A percentile compares a stretch with the other conserved stretches of the same genome.
Conservation (phyloP, 2,113 vertebrate species). For the Bubo bubo region DNA sequence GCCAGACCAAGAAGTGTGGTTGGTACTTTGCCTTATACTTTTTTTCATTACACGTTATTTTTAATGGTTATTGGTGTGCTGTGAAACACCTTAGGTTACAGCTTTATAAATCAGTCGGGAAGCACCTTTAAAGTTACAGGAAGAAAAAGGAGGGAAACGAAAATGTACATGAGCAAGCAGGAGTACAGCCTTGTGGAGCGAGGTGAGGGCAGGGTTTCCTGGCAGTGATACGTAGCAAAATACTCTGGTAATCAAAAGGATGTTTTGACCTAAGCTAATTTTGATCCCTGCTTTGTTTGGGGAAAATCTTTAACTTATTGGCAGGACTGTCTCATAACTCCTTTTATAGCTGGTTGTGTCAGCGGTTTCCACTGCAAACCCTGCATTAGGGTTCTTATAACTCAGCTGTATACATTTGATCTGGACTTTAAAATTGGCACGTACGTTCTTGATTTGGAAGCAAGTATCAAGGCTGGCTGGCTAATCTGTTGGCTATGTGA, state of each 20-base stretch:
- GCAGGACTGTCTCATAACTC: background rate
- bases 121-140: background rate
- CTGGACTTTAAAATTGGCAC: constrained; percentile 44
- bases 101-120: background rate
- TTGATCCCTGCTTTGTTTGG: background rate
- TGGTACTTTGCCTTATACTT: background rate
- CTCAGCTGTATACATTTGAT: constrained; percentile 36
- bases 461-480: background rate
- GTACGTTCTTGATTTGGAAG: constrained; percentile 46
- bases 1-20: background rate
- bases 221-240: background rate
- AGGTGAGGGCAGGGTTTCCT: background rate
- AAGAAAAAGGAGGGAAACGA: background rate
- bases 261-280: background rate
- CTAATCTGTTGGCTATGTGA: constrained; percentile 32
- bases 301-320: background rate
- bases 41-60: background rate
- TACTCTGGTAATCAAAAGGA: background rate
- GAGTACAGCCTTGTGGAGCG: rapidly evolving
- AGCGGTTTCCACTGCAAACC: constrained; percentile 27
- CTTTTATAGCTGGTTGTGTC: constrained; percentile 36
- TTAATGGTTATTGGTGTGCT: background rate
- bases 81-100: background rate
- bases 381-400: background rate
- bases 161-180: background rate